Percentiles rank a stretch among this genome's conserved stretches.
These are phyloP conservation scores for Phrixothrix hirtus DNA, from an alignment of 2,888 invertebrate species.

Conservation along the genomic window DNA sequence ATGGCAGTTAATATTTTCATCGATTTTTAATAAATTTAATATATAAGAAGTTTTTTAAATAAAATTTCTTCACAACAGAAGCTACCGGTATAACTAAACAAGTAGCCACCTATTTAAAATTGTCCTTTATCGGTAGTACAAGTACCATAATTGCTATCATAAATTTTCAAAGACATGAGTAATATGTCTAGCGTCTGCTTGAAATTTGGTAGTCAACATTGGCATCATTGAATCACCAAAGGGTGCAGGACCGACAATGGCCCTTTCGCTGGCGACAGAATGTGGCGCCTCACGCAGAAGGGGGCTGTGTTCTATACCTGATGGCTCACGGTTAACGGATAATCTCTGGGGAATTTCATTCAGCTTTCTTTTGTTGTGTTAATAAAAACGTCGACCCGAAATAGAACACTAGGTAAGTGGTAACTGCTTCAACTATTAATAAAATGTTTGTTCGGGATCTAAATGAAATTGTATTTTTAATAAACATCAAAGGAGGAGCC, in stretches of 20 bases:
- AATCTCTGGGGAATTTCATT: conserved; percentile 14
- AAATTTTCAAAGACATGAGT: conserved; percentile 7
- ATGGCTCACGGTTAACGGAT: conserved; percentile 17
- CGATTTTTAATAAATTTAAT: no score
- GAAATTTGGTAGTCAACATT: background rate
- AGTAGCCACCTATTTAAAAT: background rate
- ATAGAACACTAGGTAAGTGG: background rate
- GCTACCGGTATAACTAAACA: no score
- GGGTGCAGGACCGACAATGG: conserved; percentile 17
- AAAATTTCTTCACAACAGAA: no score
- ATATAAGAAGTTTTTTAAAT: no score
- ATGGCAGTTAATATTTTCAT: no score
- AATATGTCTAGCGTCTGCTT: conserved; percentile 4
- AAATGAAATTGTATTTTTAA: background rate
- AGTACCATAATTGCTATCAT: conserved; percentile 1
- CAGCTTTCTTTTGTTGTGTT: conserved; percentile 14
- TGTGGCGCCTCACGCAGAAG: conserved; percentile 33
- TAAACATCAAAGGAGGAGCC: no score
- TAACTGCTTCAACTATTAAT: background rate
- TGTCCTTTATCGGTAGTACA: conserved; percentile 1
- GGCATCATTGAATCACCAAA: conserved; percentile 18
- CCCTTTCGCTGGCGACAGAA: conserved; percentile 29
- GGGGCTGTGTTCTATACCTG: conserved; percentile 27
- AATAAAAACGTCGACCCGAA: background rate
- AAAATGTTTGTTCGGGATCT: background rate